Base-by-base conservation (phyloP, 2,888 invertebrate genomes). In the Euzophera pinguis region DNA sequence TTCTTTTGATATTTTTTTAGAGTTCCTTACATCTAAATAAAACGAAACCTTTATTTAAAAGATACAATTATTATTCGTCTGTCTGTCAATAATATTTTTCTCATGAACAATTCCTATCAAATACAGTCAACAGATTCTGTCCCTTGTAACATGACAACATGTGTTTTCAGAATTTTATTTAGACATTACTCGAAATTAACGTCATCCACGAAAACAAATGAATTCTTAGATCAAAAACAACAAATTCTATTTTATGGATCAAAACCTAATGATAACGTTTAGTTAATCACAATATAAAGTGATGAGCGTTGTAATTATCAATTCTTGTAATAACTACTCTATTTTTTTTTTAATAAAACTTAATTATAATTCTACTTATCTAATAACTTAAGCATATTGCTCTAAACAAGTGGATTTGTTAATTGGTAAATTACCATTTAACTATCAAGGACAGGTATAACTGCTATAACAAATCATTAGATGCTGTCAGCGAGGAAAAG, bases 351-450 rank as follows among this genome's bases (percentile, higher is more conserved):
- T 52, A 39, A 16, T 45, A 41, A 45, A 13, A 45, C 7, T 5
- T 22, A 22, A 16, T 42, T 16, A 50, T 55, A 42, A 53, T 56
- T 16, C 32, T 47, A 53, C 41, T 35, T 38, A 41, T 42, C 27
- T 22, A 38, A 51, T 38, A 45, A 35, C 32, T 17, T 17, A 37
- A 29, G 22, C 39, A 53, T 43, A 51, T 50, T 22, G 7, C 22
- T 29, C 42, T 51, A 10, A 16, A 27, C 14, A 22, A 16, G 39
- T 43, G 27, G 37, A 48, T 49, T 39, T 22, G 13, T 39, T 45
- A 51, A 56, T 51, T 50, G 51, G 34, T 17, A 48, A 49, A 56
- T 56, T 51, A 45, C 34, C 41, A 51, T 56, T 52, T 48, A 56
- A 56, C 35, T 45, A 41, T 45, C 35, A 34, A 27, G 38, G 6